Percentiles rank a stretch among this genome's conserved stretches.
These are phyloP conservation scores for Aproaerema taeniolella DNA, from an alignment of 2,888 invertebrate species.

Conservation along the genomic window DNA sequence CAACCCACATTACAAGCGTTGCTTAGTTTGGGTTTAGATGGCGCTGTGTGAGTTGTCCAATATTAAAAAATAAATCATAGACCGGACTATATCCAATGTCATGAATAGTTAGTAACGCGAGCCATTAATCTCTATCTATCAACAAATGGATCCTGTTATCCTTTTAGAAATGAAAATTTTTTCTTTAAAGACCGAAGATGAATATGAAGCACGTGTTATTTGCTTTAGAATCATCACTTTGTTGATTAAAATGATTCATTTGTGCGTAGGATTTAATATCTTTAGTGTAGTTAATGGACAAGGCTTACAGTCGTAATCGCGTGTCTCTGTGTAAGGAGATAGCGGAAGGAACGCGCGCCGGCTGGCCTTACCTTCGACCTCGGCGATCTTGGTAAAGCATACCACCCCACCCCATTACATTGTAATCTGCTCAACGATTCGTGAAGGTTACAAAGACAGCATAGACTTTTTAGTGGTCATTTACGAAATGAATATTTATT, in stretches of 20 bases:
- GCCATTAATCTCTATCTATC: conserved; percentile 4
- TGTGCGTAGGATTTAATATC: too few relatives aligned
- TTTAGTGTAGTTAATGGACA: too few relatives aligned
- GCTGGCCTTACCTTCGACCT: conserved; percentile 25
- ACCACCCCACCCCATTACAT: conserved; percentile 29
- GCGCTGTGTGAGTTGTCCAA: too few relatives aligned
- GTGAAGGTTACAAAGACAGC: too few relatives aligned
- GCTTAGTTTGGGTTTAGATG: too few relatives aligned
- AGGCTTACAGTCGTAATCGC: conserved; percentile 5
- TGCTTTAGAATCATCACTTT: too few relatives aligned
- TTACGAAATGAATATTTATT: conserved; percentile 12
- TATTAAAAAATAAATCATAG: too few relatives aligned
- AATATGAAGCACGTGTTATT: too few relatives aligned
- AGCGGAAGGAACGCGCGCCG: conserved; percentile 40
- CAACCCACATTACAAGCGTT: too few relatives aligned
- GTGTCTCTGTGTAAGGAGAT: conserved; percentile 43
- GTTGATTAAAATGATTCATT: neutral
- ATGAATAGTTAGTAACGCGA: neutral
- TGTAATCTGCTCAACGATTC: conserved; percentile 31
- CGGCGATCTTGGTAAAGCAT: conserved; percentile 20
- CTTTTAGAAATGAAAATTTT: too few relatives aligned
- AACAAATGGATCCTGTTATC: conserved; percentile 8
- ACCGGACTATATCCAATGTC: too few relatives aligned
- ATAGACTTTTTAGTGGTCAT: conserved; percentile 9
- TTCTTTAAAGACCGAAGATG: too few relatives aligned